Conservation (phyloP, 2,888 invertebrate species). For the Agrilus cyanescens region DNA sequence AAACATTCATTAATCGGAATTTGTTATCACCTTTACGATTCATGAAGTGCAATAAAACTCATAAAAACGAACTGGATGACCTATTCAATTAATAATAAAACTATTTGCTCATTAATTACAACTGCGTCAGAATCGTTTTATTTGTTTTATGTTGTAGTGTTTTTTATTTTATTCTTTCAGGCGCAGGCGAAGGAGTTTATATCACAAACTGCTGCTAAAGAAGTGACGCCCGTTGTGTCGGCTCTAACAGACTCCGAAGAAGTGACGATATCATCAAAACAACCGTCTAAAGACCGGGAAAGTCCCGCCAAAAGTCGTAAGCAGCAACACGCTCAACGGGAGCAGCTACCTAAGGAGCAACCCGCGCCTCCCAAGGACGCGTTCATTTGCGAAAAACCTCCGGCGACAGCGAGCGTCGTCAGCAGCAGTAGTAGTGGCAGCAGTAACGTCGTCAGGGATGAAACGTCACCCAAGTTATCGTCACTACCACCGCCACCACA, state of each 20-base stretch:
- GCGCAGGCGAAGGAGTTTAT: slow-evolving; percentile 34
- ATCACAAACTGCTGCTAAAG: slow-evolving; percentile 27
- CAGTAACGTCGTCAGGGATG: too few relatives aligned
- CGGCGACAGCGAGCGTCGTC: too few relatives aligned
- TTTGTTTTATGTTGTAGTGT: background rate
- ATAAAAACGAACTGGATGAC: too few relatives aligned
- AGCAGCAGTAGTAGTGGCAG: too few relatives aligned
- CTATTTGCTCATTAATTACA: too few relatives aligned
- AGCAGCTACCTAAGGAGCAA: slow-evolving; percentile 17
- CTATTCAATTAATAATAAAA: too few relatives aligned
- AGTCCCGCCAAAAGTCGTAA: slow-evolving; percentile 32
- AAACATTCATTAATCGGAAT: too few relatives aligned
- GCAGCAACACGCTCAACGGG: slow-evolving; percentile 12
- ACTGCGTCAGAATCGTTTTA: too few relatives aligned
- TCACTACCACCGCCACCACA: too few relatives aligned
- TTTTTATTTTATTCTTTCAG: slow-evolving; percentile 19
- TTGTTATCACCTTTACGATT: too few relatives aligned
- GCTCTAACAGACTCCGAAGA: slow-evolving; percentile 59
- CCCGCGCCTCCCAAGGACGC: slow-evolving; percentile 5
- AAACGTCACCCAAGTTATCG: too few relatives aligned
- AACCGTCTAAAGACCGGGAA: slow-evolving; percentile 30
- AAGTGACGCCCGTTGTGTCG: slow-evolving; percentile 53
- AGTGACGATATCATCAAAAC: slow-evolving; percentile 41
- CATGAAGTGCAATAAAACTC: too few relatives aligned
- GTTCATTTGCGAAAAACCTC: slow-evolving; percentile 7